These are phyloP conservation scores for Aurelia sp. DNA, from an alignment of 30 jellyfish, hydroid and myxozoan species.

Conservation along the genomic window DNA sequence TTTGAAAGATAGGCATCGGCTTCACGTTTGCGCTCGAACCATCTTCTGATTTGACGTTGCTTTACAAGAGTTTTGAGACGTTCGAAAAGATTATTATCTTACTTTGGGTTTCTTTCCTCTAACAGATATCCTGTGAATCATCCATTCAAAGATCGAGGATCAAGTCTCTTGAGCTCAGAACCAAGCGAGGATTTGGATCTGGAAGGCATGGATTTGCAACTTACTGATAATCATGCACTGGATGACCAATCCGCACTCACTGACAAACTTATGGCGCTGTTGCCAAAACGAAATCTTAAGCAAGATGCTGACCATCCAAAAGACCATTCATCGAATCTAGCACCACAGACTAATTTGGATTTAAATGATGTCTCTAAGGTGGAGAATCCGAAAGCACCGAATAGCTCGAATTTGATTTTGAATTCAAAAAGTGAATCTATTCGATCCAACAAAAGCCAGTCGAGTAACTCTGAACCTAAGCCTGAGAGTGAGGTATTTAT, in stretches of 20 bases:
- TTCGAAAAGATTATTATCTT: too few relatives aligned
- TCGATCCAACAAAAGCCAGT: too few relatives aligned
- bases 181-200: conserved; percentile 11
- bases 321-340: not conserved
- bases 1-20: too few relatives aligned
- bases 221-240: not conserved
- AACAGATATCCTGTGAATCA: not conserved
- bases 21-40: too few relatives aligned
- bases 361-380: too few relatives aligned
- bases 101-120: not conserved
- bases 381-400: too few relatives aligned
- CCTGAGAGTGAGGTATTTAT: too few relatives aligned
- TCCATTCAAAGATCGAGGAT: not conserved
- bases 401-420: too few relatives aligned
- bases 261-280: not conserved
- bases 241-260: not conserved
- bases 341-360: not conserved
- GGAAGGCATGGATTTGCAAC: not conserved
- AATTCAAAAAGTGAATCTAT: too few relatives aligned
- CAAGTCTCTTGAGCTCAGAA: not conserved
- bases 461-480: too few relatives aligned
- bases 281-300: not conserved
- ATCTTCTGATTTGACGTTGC: too few relatives aligned
- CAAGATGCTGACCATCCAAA: not conserved
- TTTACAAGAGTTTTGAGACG: too few relatives aligned